Conservation (phyloP, 2,113 vertebrate species). For the Nannospalax galili region DNA sequence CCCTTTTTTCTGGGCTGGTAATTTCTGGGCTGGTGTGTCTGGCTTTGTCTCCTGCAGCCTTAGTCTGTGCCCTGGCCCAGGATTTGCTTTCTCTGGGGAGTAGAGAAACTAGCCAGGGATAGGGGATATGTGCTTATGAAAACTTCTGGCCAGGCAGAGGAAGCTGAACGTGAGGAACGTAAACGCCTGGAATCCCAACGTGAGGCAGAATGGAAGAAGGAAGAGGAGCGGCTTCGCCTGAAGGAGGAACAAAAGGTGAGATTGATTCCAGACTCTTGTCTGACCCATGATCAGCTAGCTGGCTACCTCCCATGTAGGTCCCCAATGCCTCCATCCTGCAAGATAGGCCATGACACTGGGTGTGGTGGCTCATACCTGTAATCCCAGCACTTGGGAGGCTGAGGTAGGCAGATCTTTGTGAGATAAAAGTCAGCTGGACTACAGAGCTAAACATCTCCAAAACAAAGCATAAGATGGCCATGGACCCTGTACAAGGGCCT, state of each 20-base stretch:
- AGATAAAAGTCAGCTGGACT: not conserved
- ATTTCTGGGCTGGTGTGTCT: not conserved
- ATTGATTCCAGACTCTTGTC: not conserved
- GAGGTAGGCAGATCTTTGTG: not conserved
- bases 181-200: slow-evolving; percentile 91
- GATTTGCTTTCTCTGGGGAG: not conserved
- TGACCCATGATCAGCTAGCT: not conserved
- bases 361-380: too few species aligned
- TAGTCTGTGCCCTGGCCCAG: not conserved
- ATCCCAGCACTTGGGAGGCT: not conserved
- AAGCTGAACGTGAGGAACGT: slow-evolving; percentile 95
- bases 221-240: slow-evolving; percentile 90
- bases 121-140: not conserved
- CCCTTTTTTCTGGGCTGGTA: not conserved
- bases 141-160: slow-evolving; percentile 88
- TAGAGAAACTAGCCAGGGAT: not conserved
- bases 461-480: not conserved
- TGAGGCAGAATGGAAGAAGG: slow-evolving; percentile 93
- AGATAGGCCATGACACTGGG: not conserved
- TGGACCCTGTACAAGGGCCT: not conserved
- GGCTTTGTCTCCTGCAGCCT: not conserved
- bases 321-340: not conserved
- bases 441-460: not conserved
- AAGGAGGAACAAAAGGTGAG: slow-evolving; percentile 90
- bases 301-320: not conserved